phyloP scores from a whole-genome alignment of 2,888 invertebrate species.

The Eupithecia subfuscata region DNA sequence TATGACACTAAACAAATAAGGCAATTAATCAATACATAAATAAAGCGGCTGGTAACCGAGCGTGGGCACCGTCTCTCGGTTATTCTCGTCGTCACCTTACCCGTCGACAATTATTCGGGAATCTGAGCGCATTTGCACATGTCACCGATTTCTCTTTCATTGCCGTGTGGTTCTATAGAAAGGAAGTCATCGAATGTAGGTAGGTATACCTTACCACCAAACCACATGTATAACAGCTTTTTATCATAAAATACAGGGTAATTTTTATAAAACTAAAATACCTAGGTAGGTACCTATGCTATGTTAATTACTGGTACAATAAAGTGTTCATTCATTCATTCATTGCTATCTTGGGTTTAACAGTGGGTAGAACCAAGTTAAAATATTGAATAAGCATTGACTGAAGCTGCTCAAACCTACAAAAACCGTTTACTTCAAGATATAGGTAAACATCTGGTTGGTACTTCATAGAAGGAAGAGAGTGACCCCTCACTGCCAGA shows the following conservation, averaged over 20 bases:
- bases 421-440: background rate
- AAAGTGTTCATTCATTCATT: no score
- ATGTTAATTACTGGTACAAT: no score
- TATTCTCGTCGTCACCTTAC: slow-evolving; percentile 80
- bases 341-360: background rate
- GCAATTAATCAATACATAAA: slow-evolving; percentile 80
- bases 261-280: background rate
- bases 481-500: background rate
- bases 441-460: background rate
- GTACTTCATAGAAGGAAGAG: background rate
- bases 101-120: slow-evolving; percentile 82
- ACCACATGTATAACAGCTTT: background rate
- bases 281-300: no score
- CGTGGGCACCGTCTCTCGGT: slow-evolving; percentile 70
- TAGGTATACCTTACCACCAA: background rate
- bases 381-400: background rate
- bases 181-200: background rate
- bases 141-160: background rate
- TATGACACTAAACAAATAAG: slow-evolving; percentile 66
- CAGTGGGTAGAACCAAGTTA: background rate
- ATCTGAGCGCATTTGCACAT: slow-evolving; percentile 46
- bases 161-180: background rate
- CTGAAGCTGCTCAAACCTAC: background rate
- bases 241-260: no score
- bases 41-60: slow-evolving; percentile 75